Base-by-base conservation (phyloP, 2,113 vertebrate species). In the Terrapene triunguis region DNA sequence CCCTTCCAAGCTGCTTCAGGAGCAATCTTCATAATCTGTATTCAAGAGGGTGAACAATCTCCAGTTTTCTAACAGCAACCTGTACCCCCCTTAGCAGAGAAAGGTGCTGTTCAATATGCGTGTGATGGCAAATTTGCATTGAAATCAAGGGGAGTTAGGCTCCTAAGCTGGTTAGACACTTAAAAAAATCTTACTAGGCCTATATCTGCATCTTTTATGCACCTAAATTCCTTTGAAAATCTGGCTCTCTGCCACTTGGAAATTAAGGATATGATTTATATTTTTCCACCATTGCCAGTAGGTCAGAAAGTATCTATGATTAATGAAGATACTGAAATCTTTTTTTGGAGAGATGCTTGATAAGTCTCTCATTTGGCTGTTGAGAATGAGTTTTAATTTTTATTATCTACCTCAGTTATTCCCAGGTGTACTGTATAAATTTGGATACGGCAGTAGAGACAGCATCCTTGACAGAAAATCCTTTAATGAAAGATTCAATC, bases 401-500 rank as follows among this genome's bases (percentile, higher is more conserved):
- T 5, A 3, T 90, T 93, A 32, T 38, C 25, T 92, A 11, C 44
- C 88, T 69, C 59, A 9, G 21, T 2, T 86, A 32, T 51, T 94
- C 87, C 84, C 55, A 94, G 51, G 80, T 82, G 80, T 82, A 35
- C 59, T 32, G 38, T n/a, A 82, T 47, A 62, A 62, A n/a, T 95
- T 93, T 57, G 78, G 87, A 82, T 82, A 54, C 12, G 88, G 3
- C 57, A 88, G 44, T 59, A 80, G 44, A 93, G 94, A 57, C 92
- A 89, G 59, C 25, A n/a, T 29, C 2, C 55, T 88, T 94, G 44
- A 96, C 32, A 84, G 92, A 50, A 91, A 88, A 85, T 85, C 51
- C 90, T 95, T 54, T 89, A 44, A 92, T 22, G 53, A 93, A 95
- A 92, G 92, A 53, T 19, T 94, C 72, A 93, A 44, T 94, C 76